phyloP scores from a whole-genome alignment of 1,140 invertebrate species.

The Rhyacophila brunnea region DNA sequence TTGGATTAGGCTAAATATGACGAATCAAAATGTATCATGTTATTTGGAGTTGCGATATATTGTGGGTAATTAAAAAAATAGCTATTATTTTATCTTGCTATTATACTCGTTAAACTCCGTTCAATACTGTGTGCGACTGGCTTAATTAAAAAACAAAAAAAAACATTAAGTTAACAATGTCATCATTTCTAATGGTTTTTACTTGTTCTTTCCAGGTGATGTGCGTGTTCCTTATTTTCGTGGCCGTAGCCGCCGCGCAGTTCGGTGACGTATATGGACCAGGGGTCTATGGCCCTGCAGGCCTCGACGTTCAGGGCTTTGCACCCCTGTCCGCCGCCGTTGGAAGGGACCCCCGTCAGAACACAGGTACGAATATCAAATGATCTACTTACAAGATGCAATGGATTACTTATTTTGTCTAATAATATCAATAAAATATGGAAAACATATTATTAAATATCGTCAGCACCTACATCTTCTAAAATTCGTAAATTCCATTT shows the following conservation, averaged over 20 bases:
- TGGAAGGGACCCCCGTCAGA: slow-evolving; percentile 47
- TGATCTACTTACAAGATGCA: too few relatives aligned
- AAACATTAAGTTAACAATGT: background rate
- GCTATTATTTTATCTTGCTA: too few relatives aligned
- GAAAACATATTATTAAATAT: background rate
- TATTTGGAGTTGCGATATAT: background rate
- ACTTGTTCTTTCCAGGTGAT: slow-evolving; percentile 42
- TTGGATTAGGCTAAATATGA: too few relatives aligned
- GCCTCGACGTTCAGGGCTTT: slow-evolving; percentile 39
- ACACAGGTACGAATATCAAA: slow-evolving; percentile 42
- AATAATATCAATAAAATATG: too few relatives aligned
- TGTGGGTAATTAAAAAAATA: too few relatives aligned
- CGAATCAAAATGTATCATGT: background rate
- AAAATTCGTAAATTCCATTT: too few relatives aligned
- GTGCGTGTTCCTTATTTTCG: slow-evolving; percentile 43
- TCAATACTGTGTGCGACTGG: too few relatives aligned
- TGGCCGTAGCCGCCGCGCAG: slow-evolving; percentile 44
- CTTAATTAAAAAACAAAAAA: background rate
- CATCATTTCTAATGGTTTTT: slow-evolving; percentile 1
- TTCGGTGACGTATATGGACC: slow-evolving; percentile 42
- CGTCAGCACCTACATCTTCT: background rate
- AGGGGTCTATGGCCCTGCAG: slow-evolving; percentile 42
- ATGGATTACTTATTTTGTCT: too few relatives aligned
- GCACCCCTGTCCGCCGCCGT: slow-evolving; percentile 40
- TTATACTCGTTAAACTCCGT: too few relatives aligned